A percentile compares a stretch with the other conserved stretches of the same genome.
Evolutionary conservation across 2,888 invertebrate genomes (phyloP).

Genomic region (Paralinhomoeus sp.): DNA sequence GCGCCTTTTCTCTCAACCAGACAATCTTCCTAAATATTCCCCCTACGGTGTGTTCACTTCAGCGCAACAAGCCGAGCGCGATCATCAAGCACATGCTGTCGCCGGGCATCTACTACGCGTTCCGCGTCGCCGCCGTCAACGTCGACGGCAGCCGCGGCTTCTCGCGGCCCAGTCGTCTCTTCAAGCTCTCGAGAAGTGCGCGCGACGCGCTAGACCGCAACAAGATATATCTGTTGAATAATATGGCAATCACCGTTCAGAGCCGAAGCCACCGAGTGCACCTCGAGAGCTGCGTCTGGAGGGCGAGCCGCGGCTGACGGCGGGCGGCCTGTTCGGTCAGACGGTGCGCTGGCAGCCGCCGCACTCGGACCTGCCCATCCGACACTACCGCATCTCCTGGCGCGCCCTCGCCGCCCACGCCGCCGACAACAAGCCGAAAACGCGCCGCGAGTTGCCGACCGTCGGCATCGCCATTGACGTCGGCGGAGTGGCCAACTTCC

Average conservation of each 20-base stretch:
- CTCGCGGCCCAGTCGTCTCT: constrained; percentile 15
- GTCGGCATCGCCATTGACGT: not conserved
- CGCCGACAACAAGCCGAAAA: no score
- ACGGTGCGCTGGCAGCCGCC: constrained; percentile 15
- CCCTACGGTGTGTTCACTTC: constrained; percentile 6
- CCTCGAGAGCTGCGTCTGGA: constrained; percentile 11
- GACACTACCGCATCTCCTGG: constrained; percentile 15
- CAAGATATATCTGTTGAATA: no score
- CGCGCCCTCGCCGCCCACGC: not conserved
- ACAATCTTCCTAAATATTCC: not conserved
- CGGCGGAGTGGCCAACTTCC: not conserved
- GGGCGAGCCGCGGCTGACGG: not conserved
- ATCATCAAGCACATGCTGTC: constrained; percentile 21
- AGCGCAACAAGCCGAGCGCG: constrained; percentile 22
- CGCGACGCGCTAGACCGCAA: no score
- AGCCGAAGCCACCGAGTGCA: constrained; percentile 15
- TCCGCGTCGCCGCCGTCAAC: constrained; percentile 24
- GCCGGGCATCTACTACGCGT: constrained; percentile 19
- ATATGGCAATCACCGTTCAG: no score
- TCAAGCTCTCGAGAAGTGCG: constrained; percentile 16
- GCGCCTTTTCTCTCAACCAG: not conserved
- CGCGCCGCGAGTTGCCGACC: not conserved
- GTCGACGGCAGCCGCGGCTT: constrained; percentile 23
- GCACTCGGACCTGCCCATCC: constrained; percentile 18
- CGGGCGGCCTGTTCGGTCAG: not conserved